Conservation (phyloP, 2,888 invertebrate species). For the Clepsis dumicolana region DNA sequence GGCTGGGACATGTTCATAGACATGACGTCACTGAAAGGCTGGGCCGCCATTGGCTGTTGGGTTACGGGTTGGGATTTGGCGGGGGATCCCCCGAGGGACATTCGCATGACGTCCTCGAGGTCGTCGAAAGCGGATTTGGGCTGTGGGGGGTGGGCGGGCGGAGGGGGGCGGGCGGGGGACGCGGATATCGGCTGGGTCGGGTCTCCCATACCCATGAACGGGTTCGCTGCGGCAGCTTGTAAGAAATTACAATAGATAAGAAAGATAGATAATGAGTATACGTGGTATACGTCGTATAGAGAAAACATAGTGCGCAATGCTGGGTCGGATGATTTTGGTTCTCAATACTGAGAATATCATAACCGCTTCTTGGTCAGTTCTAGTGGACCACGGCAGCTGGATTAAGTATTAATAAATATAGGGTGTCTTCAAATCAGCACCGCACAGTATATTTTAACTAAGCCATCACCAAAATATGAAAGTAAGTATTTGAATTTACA, state of each 20-base stretch:
- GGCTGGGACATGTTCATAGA: constrained; percentile 72
- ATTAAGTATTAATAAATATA: not conserved
- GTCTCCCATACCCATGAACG: constrained; percentile 88
- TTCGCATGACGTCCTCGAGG: constrained; percentile 89
- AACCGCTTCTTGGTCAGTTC: no score
- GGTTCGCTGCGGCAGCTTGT: constrained; percentile 88
- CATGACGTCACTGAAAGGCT: constrained; percentile 75
- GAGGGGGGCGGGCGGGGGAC: constrained; percentile 84
- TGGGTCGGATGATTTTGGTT: not conserved
- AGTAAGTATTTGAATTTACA: constrained; percentile 27
- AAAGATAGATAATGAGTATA: constrained; percentile 2
- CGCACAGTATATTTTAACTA: constrained; percentile 13
- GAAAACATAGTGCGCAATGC: not conserved
- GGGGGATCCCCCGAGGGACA: constrained; percentile 89
- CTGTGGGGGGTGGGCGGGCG: constrained; percentile 71
- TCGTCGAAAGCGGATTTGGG: constrained; percentile 89
- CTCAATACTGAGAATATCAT: not conserved
- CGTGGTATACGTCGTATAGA: not conserved
- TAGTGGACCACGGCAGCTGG: not conserved
- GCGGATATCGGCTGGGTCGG: constrained; percentile 76
- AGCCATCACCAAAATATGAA: constrained; percentile 35
- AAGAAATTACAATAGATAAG: constrained; percentile 57
- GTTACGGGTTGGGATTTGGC: constrained; percentile 72
- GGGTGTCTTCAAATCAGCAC: not conserved
- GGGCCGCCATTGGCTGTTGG: constrained; percentile 64